Evolutionary conservation across 2,797 vertebrate genomes (phyloP).

Genomic region (Zenarchopterus dispar): DNA sequence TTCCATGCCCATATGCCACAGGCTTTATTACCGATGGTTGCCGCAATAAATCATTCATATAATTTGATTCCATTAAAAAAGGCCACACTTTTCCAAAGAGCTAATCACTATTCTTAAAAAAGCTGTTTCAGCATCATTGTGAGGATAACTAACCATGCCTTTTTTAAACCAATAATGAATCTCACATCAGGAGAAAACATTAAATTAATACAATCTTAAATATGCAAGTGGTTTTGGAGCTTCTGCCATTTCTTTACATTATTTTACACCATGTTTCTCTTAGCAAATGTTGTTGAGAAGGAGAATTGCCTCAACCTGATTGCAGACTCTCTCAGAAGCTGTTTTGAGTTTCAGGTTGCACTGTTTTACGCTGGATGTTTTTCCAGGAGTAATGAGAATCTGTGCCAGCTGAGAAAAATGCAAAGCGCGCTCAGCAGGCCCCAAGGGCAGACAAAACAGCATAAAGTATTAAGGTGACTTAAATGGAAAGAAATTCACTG

Average conservation of each 20-base stretch:
- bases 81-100: too few relatives aligned
- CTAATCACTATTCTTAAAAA: too few relatives aligned
- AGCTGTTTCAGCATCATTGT: too few relatives aligned
- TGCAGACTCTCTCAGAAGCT: conserved; percentile 10
- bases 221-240: neutral
- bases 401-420: conserved; percentile 52
- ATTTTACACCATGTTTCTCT: conserved; percentile 19
- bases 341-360: conserved; percentile 46
- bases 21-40: too few relatives aligned
- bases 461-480: conserved; percentile 76
- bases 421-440: conserved; percentile 55
- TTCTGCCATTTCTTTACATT: conserved; percentile 28
- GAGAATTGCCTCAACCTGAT: neutral
- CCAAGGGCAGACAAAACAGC: conserved; percentile 67
- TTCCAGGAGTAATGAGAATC: conserved; percentile 68
- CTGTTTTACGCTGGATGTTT: conserved; percentile 63
- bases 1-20: too few relatives aligned
- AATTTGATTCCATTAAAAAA: too few relatives aligned
- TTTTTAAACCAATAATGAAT: too few relatives aligned
- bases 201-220: too few relatives aligned
- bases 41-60: too few relatives aligned
- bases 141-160: too few relatives aligned
- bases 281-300: neutral
- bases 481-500: conserved; percentile 66
- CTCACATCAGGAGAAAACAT: too few relatives aligned